Percentiles rank a stretch among this genome's conserved stretches.
Conservation (phyloP, 2,113 vertebrate species). For the Stegostoma tigrinum region DNA sequence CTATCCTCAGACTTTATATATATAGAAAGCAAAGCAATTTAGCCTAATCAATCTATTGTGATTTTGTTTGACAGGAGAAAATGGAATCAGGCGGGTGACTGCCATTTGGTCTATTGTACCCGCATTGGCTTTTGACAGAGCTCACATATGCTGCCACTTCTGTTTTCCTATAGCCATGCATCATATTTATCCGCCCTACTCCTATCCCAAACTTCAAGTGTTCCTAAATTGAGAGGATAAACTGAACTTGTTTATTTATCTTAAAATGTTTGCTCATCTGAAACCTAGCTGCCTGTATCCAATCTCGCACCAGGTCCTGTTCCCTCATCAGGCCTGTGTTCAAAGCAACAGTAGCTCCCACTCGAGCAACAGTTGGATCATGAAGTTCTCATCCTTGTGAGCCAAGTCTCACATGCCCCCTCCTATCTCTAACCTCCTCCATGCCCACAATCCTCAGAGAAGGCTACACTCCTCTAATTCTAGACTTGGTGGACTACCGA, state of each 20-base stretch:
- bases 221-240: neutral
- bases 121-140: neutral
- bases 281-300: neutral
- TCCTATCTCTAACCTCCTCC: neutral
- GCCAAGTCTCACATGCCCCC: neutral
- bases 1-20: too few relatives aligned
- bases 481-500: neutral
- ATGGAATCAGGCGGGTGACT: neutral
- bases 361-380: neutral
- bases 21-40: neutral
- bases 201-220: neutral
- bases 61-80: neutral
- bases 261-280: neutral
- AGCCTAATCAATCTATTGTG: neutral
- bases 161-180: neutral
- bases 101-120: neutral
- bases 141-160: neutral
- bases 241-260: neutral
- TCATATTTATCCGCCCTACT: neutral
- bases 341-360: neutral
- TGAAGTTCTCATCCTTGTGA: neutral
- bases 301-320: neutral
- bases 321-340: neutral
- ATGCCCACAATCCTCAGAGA: neutral
- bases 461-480: neutral